phyloP scores from a whole-genome alignment of 1,140 invertebrate species.

The Camponotus floridanus region DNA sequence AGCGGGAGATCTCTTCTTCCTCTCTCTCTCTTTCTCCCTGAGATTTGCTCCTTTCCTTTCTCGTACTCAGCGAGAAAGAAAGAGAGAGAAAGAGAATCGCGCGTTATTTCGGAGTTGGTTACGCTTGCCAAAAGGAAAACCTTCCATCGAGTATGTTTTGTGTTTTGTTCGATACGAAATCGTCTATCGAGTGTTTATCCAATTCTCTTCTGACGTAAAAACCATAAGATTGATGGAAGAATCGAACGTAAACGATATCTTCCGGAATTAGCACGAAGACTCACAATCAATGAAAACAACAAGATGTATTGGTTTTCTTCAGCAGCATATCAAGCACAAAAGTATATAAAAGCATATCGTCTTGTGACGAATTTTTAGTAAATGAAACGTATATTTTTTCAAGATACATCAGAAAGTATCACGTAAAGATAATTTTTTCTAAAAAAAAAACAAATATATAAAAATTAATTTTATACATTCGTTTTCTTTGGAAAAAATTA shows the following conservation, averaged over 20 bases:
- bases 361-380: background rate
- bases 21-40: slow-evolving; percentile 25
- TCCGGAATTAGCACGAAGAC: background rate
- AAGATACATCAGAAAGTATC: background rate
- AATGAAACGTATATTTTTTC: background rate
- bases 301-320: background rate
- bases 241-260: background rate
- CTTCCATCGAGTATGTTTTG: slow-evolving; percentile 39
- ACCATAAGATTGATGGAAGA: slow-evolving; percentile 17
- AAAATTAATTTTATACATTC: background rate
- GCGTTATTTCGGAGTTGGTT: slow-evolving; percentile 62
- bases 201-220: slow-evolving; percentile 18
- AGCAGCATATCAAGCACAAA: background rate
- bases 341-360: background rate
- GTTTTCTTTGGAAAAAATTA: background rate
- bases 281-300: background rate
- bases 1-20: slow-evolving; percentile 63
- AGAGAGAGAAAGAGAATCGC: slow-evolving; percentile 9
- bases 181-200: slow-evolving; percentile 25
- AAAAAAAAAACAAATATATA: too few relatives aligned
- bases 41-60: slow-evolving; percentile 40
- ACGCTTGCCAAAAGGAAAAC: slow-evolving; percentile 50
- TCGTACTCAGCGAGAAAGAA: background rate
- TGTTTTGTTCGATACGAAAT: slow-evolving; percentile 43
- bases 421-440: too few relatives aligned